phyloP scores from a whole-genome alignment of 2,888 invertebrate genomes.

The Didymodactylos carnosus region DNA sequence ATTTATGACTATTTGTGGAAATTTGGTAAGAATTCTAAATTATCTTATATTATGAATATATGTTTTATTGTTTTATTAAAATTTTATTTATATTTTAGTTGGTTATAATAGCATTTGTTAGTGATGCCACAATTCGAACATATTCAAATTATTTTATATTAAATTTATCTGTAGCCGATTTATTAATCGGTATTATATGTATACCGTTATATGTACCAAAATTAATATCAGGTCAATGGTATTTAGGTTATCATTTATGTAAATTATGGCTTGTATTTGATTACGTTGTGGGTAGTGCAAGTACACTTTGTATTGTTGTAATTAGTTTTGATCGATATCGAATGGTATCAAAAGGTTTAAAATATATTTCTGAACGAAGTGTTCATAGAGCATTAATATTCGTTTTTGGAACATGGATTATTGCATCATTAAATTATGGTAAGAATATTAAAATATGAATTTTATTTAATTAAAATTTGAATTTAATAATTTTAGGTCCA shows the following conservation, averaged over 20 bases:
- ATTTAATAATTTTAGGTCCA: conserved; percentile 3
- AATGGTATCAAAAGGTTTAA: conserved; percentile 18
- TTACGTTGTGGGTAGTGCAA: conserved; percentile 20
- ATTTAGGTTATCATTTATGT: conserved; percentile 17
- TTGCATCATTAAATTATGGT: conserved; percentile 17
- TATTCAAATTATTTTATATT: conserved; percentile 21
- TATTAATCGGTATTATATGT: conserved; percentile 18
- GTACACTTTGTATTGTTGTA: conserved; percentile 19
- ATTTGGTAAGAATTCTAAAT: too few species aligned
- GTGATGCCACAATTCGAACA: conserved; percentile 17
- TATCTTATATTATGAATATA: too few species aligned
- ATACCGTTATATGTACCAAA: background rate
- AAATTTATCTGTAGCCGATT: conserved; percentile 20
- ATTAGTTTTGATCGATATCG: conserved; percentile 20
- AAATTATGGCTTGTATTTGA: conserved; percentile 19
- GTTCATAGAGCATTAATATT: conserved; percentile 16
- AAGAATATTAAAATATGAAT: background rate
- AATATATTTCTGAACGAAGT: conserved; percentile 17
- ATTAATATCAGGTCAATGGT: conserved; percentile 15
- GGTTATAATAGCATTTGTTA: conserved; percentile 19
- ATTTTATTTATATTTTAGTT: too few species aligned
- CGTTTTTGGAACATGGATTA: conserved; percentile 18
- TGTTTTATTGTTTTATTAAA: too few species aligned
- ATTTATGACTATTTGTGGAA: background rate
- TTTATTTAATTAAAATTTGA: background rate